These are phyloP conservation scores for Trichosurus vulpecula DNA, from an alignment of 2,797 vertebrate species.

Conservation along the genomic window DNA sequence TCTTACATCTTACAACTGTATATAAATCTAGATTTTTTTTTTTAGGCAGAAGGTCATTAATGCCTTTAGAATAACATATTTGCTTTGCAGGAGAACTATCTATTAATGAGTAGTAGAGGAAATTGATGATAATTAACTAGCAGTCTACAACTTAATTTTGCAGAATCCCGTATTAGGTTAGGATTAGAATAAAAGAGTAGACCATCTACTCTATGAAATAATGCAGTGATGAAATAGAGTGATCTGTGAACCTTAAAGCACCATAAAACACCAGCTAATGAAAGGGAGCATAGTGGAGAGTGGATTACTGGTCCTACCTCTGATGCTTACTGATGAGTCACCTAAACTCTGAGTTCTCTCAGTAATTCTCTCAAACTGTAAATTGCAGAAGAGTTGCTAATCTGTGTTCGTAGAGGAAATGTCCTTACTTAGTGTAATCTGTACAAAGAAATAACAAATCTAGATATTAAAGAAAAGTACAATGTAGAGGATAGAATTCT, in stretches of 20 bases:
- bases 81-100: not conserved
- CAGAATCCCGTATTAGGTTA: not conserved
- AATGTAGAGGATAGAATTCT: not conserved
- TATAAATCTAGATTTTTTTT: not conserved
- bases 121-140: not conserved
- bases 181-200: not conserved
- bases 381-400: not conserved
- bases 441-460: not conserved
- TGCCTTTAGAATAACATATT: not conserved
- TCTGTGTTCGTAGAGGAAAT: not conserved
- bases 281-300: not conserved
- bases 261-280: not conserved
- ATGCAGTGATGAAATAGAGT: not conserved
- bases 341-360: not conserved
- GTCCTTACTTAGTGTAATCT: not conserved
- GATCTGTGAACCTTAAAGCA: not conserved
- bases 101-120: not conserved
- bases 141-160: not conserved
- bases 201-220: not conserved
- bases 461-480: not conserved
- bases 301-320: not conserved
- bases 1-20: not conserved
- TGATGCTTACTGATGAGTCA: not conserved
- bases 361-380: not conserved
- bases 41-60: not conserved